Base-by-base conservation (phyloP, 2,888 invertebrate species). In the Apamea anceps region DNA sequence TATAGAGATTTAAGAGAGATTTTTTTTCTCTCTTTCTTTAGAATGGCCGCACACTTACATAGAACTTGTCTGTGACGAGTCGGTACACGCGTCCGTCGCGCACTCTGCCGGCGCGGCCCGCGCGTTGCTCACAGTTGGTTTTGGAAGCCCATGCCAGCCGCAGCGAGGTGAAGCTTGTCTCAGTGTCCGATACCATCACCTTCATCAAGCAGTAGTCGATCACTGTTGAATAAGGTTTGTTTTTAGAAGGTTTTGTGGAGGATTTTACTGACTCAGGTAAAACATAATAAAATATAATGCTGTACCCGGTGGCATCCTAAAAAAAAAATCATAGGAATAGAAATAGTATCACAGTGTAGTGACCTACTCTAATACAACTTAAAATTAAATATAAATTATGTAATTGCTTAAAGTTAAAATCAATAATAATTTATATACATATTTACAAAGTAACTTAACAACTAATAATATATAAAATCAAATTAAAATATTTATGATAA, bases 171-270 rank as follows among this genome's bases (percentile, higher is more conserved):
- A 98, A 99, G 96, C 98, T 99, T 0, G 99, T 98, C 0, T 96
- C 95, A 1, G 97, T 96, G 93, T 99, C 99, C 72, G 98, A 98
- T 10, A 98, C 97, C 89, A 99, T 94, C 60, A 98, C 97, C 96
- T 99, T 99, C 81, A 99, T 99, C 82, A 99, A 96, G 94, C 99
- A 99, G 95, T 99, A 99, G 95, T 99, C 99, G 90, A 99, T 98
- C 72, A 99, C 99, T 98, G 93, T 68, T 95, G 94, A 18, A 51
- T 54, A 45, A 54, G 0, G 5, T 57, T 21, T 8, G 25, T n/a
- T 51, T 57, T 51, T 6, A 25, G 6, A 54, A 18, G 15, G 13
- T n/a, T 75, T 73, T 51, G 10, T 51, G 28, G 6, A 5, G 15
- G 1, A 15, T 1, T 65, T 45, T 8, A 65, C 15, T 32, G 5